A percentile compares a stretch with the other conserved stretches of the same genome.
Conservation (phyloP, 2,113 vertebrate genomes). For the Grallaria varia region DNA sequence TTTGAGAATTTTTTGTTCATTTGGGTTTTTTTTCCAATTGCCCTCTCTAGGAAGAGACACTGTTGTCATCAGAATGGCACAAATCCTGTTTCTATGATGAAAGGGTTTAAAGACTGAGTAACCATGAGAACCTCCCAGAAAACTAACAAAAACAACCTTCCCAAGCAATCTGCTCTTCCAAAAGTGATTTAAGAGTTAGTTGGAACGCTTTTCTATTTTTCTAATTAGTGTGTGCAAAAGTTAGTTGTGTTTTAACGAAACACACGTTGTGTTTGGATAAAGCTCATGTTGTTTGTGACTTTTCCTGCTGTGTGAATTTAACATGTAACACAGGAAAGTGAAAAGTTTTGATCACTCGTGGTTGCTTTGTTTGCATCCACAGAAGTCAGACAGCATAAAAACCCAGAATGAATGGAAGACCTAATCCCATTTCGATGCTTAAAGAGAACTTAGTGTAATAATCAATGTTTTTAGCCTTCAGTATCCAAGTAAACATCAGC, state of each 20-base stretch:
- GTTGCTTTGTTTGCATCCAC: not conserved
- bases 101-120: not conserved
- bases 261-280: not conserved
- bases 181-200: not conserved
- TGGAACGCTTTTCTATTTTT: not conserved
- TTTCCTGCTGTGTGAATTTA: not conserved
- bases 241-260: not conserved
- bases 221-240: not conserved
- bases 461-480: not conserved
- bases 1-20: not conserved
- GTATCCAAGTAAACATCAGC: not conserved
- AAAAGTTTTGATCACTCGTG: not conserved
- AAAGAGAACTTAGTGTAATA: not conserved
- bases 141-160: not conserved
- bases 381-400: not conserved
- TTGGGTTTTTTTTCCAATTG: fast-evolving
- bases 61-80: not conserved
- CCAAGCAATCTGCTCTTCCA: not conserved
- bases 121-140: not conserved
- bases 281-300: not conserved
- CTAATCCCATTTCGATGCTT: not conserved
- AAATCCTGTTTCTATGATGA: not conserved
- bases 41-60: not conserved
- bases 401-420: not conserved
- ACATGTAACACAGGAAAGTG: not conserved